A percentile compares a stretch with the other conserved stretches of the same genome.
phyloP scores from a whole-genome alignment of 2,888 invertebrate genomes.

The Steinernema scapterisci region DNA sequence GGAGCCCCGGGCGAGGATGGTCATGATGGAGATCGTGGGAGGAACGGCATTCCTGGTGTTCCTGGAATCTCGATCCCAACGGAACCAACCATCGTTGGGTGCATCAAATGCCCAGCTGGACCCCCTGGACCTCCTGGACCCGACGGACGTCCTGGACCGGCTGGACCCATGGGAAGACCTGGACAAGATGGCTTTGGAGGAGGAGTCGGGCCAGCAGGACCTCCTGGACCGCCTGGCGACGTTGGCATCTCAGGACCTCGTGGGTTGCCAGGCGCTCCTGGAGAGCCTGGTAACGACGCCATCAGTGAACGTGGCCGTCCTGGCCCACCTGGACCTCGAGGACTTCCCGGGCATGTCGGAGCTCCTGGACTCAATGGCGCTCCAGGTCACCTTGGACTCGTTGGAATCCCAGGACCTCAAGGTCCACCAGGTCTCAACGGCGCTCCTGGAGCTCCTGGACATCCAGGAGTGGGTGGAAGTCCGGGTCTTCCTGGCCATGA shows the following conservation, averaged over 20 bases:
- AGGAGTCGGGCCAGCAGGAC: slow-evolving; percentile 56
- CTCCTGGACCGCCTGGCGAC: slow-evolving; percentile 51
- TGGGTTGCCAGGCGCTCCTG: not conserved
- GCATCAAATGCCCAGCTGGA: slow-evolving; percentile 52
- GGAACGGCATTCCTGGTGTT: slow-evolving; percentile 42
- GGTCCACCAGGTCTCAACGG: not conserved
- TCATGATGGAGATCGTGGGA: slow-evolving; percentile 50
- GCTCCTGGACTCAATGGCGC: slow-evolving; percentile 35
- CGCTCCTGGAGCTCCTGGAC: slow-evolving; percentile 9
- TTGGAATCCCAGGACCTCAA: slow-evolving; percentile 7
- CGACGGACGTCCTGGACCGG: slow-evolving; percentile 23
- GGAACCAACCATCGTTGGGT: slow-evolving; percentile 37
- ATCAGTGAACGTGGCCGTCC: slow-evolving; percentile 16
- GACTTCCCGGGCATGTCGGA: slow-evolving; percentile 52
- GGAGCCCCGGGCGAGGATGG: slow-evolving; percentile 52
- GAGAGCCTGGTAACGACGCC: not conserved
- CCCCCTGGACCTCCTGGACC: slow-evolving; percentile 31
- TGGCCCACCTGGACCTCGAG: slow-evolving; percentile 56
- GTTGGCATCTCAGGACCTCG: slow-evolving; percentile 45
- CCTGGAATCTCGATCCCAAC: slow-evolving; percentile 35
- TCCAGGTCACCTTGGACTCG: not conserved
- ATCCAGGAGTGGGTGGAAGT: not conserved
- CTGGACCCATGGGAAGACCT: not conserved
- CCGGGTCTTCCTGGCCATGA: not conserved
- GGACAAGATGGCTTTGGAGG: slow-evolving; percentile 49